phyloP scores from a whole-genome alignment of 2,113 vertebrate species.

The Sardina pilchardus region DNA sequence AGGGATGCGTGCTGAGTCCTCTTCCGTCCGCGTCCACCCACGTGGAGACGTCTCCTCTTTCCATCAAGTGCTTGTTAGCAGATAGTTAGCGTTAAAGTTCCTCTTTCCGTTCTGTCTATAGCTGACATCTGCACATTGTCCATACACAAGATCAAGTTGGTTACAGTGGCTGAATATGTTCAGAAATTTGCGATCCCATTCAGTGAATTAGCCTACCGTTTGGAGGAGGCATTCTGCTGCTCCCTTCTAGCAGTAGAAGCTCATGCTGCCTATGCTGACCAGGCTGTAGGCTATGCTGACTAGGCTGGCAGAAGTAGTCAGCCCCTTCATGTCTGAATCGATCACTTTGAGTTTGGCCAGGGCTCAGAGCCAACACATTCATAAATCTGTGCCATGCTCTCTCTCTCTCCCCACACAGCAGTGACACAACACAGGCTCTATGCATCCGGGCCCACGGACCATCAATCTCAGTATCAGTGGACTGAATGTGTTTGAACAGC shows the following conservation, averaged over 20 bases:
- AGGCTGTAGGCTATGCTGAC: too few relatives aligned
- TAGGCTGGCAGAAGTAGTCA: neutral
- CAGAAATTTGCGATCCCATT: neutral
- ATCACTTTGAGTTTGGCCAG: neutral
- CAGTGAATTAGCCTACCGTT: neutral
- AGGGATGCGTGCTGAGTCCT: neutral
- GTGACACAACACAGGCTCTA: conserved; percentile 41
- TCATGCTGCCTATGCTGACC: too few relatives aligned
- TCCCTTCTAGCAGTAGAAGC: neutral
- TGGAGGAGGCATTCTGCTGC: neutral
- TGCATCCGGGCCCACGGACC: conserved; percentile 16
- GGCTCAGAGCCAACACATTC: neutral
- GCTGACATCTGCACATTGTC: neutral
- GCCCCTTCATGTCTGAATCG: neutral
- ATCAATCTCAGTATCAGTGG: conserved; percentile 70
- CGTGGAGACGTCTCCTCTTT: neutral
- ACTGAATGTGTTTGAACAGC: conserved; percentile 75
- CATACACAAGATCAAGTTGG: neutral
- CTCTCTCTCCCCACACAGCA: conserved; percentile 24
- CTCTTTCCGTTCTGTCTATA: neutral
- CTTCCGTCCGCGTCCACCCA: neutral
- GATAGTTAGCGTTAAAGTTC: neutral
- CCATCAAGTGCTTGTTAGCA: neutral
- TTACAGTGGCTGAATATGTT: neutral
- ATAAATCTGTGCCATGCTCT: conserved; percentile 41